These are phyloP conservation scores for Peromyscus nudipes DNA, from an alignment of 2,797 vertebrate genomes.

Conservation along the genomic window DNA sequence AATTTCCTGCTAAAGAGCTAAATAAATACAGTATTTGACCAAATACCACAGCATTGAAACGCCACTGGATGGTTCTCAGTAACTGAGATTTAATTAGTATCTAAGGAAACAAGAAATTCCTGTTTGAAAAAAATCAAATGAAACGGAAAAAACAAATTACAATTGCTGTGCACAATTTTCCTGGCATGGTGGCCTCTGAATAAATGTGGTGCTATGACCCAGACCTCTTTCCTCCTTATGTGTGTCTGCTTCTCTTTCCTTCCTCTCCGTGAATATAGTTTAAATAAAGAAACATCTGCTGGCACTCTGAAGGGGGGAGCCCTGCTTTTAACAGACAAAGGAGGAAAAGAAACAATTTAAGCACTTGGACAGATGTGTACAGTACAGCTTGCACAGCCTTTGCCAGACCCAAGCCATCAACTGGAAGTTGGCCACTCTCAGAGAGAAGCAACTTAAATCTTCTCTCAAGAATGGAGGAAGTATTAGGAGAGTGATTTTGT, in stretches of 20 bases:
- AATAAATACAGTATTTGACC: slow-evolving; percentile 59
- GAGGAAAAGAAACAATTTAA: slow-evolving; percentile 50
- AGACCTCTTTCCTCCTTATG: slow-evolving; percentile 81
- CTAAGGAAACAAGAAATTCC: slow-evolving; percentile 87
- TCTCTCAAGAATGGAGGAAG: slow-evolving; percentile 42
- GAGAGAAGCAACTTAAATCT: slow-evolving; percentile 58
- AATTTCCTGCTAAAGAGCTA: slow-evolving; percentile 79
- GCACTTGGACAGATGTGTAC: slow-evolving; percentile 55
- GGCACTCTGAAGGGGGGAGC: slow-evolving; percentile 35
- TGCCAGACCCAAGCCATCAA: not conserved
- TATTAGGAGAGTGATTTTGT: slow-evolving; percentile 36
- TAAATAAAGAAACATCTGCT: slow-evolving; percentile 86
- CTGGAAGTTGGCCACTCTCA: slow-evolving; percentile 35
- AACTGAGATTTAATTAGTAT: slow-evolving; percentile 83
- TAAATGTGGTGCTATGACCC: slow-evolving; percentile 75
- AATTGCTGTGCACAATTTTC: slow-evolving; percentile 75
- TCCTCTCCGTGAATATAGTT: slow-evolving; percentile 73
- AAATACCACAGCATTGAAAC: slow-evolving; percentile 59
- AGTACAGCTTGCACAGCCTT: slow-evolving; percentile 31
- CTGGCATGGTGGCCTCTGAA: slow-evolving; percentile 73
- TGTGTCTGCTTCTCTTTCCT: slow-evolving; percentile 77
- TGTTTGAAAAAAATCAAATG: slow-evolving; percentile 82
- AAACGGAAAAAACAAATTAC: slow-evolving; percentile 77
- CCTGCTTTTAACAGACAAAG: slow-evolving; percentile 69
- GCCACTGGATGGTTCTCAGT: slow-evolving; percentile 61